Evolutionary conservation across 2,113 vertebrate genomes (phyloP), one percentile per base, ranked within the genome.

Genomic region (Theristicus caerulescens): DNA sequence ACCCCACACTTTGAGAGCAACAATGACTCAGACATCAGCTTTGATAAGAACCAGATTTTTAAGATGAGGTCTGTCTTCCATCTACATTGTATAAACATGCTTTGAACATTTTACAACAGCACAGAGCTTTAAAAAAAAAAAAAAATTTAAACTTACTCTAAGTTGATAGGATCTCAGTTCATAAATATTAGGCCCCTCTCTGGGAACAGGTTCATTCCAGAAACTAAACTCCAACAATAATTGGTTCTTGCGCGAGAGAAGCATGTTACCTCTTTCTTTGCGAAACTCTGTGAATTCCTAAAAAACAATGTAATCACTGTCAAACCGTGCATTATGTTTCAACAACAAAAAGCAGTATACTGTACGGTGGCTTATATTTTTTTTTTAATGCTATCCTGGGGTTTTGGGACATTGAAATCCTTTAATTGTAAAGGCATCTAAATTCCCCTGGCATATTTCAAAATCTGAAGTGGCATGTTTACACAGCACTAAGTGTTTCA

Each of bases 181-280:
- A 40, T 99, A 99, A 96, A 99, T 99, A 90, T 99, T 99, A 55
- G 99, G 99, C 72, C 99, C 99, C 49, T 97, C 58, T 62, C 99
- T 98, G 69, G 99, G 98, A 34, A 98, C 87, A 1, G 99, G 99
- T 61, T 99, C 99, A 38, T 99, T 99, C 99, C 99, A 99, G 98
- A 99, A 99, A 86, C 99, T 99, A 95, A 99, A 99, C 96, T 99
- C 99, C 96, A 99, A 92, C 58, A 99, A 97, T 47, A 99, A 97
- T 89, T 99, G 99, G 96, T 99, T 99, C 97, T 98, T 99, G 34
- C 99, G 98, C 15, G 99, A 99, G 24, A 99, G 98, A 82, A 99
- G 98, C 99, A 99, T 99, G 98, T 98, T 98, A 10, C 99, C 99
- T 58, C 99, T 97, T 94, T 99, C 98, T 24, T 98, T 98, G 70